Conservation (phyloP, 2,888 invertebrate genomes). For the Sphaeridia pumilis region DNA sequence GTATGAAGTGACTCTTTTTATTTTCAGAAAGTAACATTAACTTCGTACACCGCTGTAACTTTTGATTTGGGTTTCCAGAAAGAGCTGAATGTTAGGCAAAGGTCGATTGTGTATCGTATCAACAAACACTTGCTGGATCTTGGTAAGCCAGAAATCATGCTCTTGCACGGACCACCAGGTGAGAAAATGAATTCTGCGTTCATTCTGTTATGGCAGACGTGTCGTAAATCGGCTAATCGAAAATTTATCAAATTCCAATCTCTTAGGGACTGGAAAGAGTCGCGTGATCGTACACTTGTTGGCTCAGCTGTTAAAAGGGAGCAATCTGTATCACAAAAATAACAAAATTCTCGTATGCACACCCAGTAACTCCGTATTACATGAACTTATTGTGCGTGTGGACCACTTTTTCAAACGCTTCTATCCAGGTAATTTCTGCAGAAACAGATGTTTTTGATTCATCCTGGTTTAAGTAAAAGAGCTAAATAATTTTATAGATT, state of each 20-base stretch:
- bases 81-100: conserved; percentile 51
- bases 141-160: conserved; percentile 51
- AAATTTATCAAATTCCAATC: too few species aligned
- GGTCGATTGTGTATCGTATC: conserved; percentile 48
- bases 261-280: conserved; percentile 78
- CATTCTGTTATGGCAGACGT: too few species aligned
- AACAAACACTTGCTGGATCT: conserved; percentile 41
- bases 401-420: conserved; percentile 40
- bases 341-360: conserved; percentile 62
- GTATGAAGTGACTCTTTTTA: neutral
- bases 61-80: conserved; percentile 7
- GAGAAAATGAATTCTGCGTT: too few species aligned
- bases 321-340: conserved; percentile 22
- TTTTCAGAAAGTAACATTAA: too few species aligned
- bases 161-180: conserved; percentile 71
- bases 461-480: too few species aligned
- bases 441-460: too few species aligned
- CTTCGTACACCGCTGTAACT: too few species aligned
- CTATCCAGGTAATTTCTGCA: too few species aligned
- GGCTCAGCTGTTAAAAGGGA: conserved; percentile 52
- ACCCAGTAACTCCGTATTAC: conserved; percentile 76
- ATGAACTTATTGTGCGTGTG: conserved; percentile 58
- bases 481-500: too few species aligned
- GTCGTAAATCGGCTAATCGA: too few species aligned
- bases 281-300: conserved; percentile 63